A percentile compares a stretch with the other conserved stretches of the same genome.
Evolutionary conservation across 23 tunicate species (phyloP).

Genomic region (Aplidium turbinatum): DNA sequence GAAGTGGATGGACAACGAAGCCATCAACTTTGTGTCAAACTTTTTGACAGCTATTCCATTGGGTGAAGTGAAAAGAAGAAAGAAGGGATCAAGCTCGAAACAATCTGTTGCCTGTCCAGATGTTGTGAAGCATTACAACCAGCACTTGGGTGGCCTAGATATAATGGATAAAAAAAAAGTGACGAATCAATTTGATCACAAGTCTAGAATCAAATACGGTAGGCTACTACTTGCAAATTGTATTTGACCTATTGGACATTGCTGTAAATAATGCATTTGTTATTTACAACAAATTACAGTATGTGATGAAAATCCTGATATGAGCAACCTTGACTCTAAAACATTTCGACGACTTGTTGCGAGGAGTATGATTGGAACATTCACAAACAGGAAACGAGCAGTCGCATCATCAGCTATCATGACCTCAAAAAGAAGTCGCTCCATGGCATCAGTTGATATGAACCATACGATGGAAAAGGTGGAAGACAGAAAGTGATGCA

Average conservation of each 20-base stretch:
- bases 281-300: no score
- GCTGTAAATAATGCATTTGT: constrained; percentile 2
- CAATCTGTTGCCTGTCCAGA: background rate
- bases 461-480: background rate
- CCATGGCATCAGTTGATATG: no score
- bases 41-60: background rate
- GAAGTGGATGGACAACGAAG: constrained; percentile 24
- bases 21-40: background rate
- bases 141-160: constrained; percentile 5
- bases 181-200: constrained; percentile 3
- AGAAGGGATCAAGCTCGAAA: constrained; percentile 10
- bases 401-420: background rate
- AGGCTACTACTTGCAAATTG: background rate
- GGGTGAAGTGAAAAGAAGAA: no score
- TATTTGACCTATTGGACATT: constrained; percentile 7
- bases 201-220: background rate
- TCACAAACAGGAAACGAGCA: background rate
- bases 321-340: background rate
- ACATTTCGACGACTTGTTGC: constrained; percentile 2
- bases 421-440: no score
- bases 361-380: background rate
- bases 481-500: background rate
- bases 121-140: constrained; percentile 7
- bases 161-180: constrained; percentile 5
- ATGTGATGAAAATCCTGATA: background rate